Evolutionary conservation across 2,113 vertebrate genomes (phyloP).

Genomic region (Limnothrissa miodon): DNA sequence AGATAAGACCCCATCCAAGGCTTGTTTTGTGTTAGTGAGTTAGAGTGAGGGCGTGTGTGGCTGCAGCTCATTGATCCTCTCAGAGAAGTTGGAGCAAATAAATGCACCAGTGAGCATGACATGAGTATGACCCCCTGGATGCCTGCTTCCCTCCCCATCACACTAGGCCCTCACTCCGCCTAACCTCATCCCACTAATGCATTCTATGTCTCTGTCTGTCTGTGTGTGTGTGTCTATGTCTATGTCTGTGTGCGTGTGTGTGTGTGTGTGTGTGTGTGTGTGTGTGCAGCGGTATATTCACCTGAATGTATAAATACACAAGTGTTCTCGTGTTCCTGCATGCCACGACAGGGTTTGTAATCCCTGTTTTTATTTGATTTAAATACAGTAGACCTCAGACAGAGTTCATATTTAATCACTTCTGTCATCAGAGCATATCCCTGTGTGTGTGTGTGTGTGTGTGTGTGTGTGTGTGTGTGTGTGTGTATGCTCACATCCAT

Average conservation of each 20-base stretch:
- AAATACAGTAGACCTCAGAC: not conserved
- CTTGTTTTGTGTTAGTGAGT: not conserved
- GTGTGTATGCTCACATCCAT: not conserved
- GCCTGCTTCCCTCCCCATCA: not conserved
- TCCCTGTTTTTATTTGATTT: not conserved
- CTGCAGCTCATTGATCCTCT: not conserved
- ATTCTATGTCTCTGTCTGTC: not conserved
- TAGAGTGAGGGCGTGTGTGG: not conserved
- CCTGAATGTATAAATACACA: not conserved
- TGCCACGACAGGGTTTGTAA: not conserved
- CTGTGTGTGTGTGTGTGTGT: constrained; percentile 16
- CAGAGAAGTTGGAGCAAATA: not conserved
- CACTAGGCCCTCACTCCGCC: not conserved
- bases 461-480: not conserved
- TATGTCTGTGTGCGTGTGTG: constrained; percentile 9
- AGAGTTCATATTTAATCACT: not conserved
- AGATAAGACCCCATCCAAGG: not conserved
- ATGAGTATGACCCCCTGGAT: not conserved
- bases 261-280: constrained; percentile 10
- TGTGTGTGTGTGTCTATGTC: constrained; percentile 24
- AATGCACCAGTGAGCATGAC: not conserved
- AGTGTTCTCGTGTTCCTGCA: not conserved
- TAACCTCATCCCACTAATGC: not conserved
- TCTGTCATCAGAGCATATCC: not conserved
- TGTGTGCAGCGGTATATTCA: not conserved